These are phyloP conservation scores for Dasyprocta punctata DNA, from an alignment of 2,113 vertebrate species.

Conservation along the genomic window DNA sequence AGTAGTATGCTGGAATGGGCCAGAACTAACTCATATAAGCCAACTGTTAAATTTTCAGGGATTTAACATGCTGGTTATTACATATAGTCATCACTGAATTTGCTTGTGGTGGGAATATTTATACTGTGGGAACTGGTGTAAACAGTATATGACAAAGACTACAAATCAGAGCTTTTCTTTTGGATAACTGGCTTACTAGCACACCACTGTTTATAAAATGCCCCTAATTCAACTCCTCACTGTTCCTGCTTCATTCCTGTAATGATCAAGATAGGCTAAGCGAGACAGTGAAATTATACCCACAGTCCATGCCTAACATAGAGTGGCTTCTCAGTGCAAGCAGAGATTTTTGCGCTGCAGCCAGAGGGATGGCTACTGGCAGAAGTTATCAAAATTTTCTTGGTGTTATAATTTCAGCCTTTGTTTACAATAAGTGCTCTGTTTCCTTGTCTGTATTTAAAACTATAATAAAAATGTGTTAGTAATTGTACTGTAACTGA, in stretches of 20 bases:
- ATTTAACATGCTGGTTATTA: not conserved
- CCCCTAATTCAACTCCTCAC: not conserved
- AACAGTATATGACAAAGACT: not conserved
- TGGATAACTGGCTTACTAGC: not conserved
- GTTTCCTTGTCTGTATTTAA: constrained; percentile 30
- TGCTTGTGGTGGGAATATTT: not conserved
- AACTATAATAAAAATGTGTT: constrained; percentile 55
- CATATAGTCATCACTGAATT: not conserved
- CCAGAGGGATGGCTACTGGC: not conserved
- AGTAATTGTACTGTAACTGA: not conserved
- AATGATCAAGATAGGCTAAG: not conserved
- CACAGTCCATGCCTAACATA: not conserved
- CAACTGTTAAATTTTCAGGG: constrained; percentile 10
- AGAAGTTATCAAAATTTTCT: not conserved
- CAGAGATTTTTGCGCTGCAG: not conserved
- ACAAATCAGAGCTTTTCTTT: not conserved
- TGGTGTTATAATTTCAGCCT: constrained; percentile 19
- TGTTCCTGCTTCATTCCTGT: not conserved
- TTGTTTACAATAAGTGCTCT: not conserved
- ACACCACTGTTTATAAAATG: constrained; percentile 9
- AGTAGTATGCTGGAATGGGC: not conserved
- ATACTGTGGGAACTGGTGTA: not conserved
- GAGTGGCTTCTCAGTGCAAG: not conserved
- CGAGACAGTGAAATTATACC: not conserved
- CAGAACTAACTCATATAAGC: not conserved